Conservation (phyloP, 2,888 invertebrate species). For the Athetis lepigone region DNA sequence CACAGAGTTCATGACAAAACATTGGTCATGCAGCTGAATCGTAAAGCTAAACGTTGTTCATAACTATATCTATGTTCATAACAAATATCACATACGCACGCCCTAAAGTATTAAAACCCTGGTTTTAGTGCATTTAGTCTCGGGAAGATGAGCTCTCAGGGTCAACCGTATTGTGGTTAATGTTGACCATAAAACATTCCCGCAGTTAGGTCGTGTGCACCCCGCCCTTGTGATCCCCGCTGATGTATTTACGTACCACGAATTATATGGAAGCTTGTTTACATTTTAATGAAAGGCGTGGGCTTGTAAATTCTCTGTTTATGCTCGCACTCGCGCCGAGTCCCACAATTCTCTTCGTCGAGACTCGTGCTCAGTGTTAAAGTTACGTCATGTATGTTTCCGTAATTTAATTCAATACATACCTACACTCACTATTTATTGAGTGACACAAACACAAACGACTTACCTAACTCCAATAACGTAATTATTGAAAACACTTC, state of each 20-base stretch:
- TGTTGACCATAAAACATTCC: conserved; percentile 79
- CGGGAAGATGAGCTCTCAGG: conserved; percentile 65
- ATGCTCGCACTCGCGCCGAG: conserved; percentile 69
- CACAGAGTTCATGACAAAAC: conserved; percentile 16
- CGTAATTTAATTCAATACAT: conserved; percentile 68
- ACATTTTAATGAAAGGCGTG: conserved; percentile 84
- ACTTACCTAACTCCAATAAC: conserved; percentile 30
- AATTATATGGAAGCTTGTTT: conserved; percentile 83
- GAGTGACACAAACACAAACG: conserved; percentile 25
- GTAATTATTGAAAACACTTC: conserved; percentile 41
- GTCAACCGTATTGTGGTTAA: conserved; percentile 76
- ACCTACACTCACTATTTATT: conserved; percentile 49
- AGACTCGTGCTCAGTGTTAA: conserved; percentile 63
- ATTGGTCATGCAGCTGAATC: conserved; percentile 24
- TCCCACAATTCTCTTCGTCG: conserved; percentile 66
- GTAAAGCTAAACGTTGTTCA: conserved; percentile 23
- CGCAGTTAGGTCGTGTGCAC: conserved; percentile 62
- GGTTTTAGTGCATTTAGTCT: conserved; percentile 66
- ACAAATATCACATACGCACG: conserved; percentile 39
- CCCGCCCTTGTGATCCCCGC: conserved; percentile 69
- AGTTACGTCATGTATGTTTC: conserved; percentile 64
- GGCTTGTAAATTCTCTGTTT: conserved; percentile 78
- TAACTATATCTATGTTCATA: conserved; percentile 7
- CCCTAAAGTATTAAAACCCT: conserved; percentile 56
- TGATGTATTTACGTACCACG: conserved; percentile 80